Base-by-base conservation (phyloP, 2,113 vertebrate genomes). In the Pterophyllum scalare region DNA sequence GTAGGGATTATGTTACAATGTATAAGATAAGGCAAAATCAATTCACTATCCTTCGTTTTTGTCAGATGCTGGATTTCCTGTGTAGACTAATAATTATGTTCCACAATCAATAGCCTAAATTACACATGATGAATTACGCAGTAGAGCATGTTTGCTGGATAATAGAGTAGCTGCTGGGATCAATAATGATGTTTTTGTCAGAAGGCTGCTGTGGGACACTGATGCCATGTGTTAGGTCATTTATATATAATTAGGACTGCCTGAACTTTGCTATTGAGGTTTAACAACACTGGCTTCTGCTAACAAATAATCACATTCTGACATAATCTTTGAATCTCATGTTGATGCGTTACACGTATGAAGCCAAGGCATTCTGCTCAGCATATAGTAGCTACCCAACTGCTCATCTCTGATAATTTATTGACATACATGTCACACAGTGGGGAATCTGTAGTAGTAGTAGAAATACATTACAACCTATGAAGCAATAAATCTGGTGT, bases 71-170 rank as follows among this genome's bases (percentile, higher is more conserved):
- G 26, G 67, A 78, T 75, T 77, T 84, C 82, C 67, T 20, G 19
- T 75, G 20, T 28, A 72, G 46, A 46, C 76, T 82, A 28, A 79
- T 62, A 43, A 89, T 46, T 85, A 49, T 33, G 64, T 33, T 74
- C 15, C 12, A 56, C 38, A 54, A 91, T 93, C 90, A 91, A 93
- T 93, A 85, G 3, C 28, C 56, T n/a, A n/a, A 62, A 84, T 77
- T n/a, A 19, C 22, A 67, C 75, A 62, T 70, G 52, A 84, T 22
- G 61, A 79, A n/a, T 84, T 79, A 76, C 40, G 62, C 84, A 87
- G 52, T 52, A 79, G 70, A 54, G 70, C 81, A 74, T 87, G 82
- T 79, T 61, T 24, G 67, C 76, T 84, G n/a, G 58, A 87, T 88
- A n/a, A 61, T 19, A 43, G 40, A 74, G 83, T 88, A 90, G 90